phyloP scores from a whole-genome alignment of 2,113 vertebrate species.

The Micromys minutus region DNA sequence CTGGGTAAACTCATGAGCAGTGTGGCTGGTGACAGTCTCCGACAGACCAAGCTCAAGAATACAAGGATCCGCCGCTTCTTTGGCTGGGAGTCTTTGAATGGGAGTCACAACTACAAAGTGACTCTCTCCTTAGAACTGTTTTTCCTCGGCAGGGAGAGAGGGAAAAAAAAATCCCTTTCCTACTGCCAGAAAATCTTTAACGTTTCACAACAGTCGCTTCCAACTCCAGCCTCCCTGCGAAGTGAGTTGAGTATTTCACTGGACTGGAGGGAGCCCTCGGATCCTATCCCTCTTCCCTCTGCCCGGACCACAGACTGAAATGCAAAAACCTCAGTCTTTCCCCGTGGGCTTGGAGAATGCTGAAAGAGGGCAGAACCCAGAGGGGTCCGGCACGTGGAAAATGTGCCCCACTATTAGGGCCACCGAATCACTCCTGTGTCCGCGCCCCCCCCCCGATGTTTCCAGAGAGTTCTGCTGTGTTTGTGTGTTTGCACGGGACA shows the following conservation, averaged over 20 bases:
- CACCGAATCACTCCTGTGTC: conserved; percentile 21
- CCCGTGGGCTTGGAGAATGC: conserved; percentile 78
- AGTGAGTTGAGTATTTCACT: conserved; percentile 86
- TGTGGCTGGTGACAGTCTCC: conserved; percentile 34
- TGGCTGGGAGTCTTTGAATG: conserved; percentile 72
- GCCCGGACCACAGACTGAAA: conserved; percentile 86
- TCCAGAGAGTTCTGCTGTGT: conserved; percentile 80
- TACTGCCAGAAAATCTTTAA: conserved; percentile 86
- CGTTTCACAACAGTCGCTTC: conserved; percentile 86
- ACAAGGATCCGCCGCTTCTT: conserved; percentile 65
- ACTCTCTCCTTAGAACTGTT: conserved; percentile 79
- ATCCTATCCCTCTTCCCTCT: conserved; percentile 84
- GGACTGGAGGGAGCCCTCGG: conserved; percentile 84
- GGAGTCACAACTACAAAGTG: conserved; percentile 77
- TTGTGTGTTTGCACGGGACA: conserved; percentile 83
- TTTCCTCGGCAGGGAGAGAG: conserved; percentile 82
- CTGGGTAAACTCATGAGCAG: conserved; percentile 77
- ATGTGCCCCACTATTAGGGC: conserved; percentile 61
- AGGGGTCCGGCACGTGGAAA: conserved; percentile 77
- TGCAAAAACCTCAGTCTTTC: conserved; percentile 86
- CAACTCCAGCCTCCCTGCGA: conserved; percentile 84
- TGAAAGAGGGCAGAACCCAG: conserved; percentile 75
- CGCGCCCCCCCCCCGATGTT: conserved; percentile 16
- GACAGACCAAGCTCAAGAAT: background rate
- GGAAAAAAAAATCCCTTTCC: conserved; percentile 72